These are phyloP conservation scores for Epinotia nisella DNA, from an alignment of 2,888 invertebrate species.

Conservation along the genomic window DNA sequence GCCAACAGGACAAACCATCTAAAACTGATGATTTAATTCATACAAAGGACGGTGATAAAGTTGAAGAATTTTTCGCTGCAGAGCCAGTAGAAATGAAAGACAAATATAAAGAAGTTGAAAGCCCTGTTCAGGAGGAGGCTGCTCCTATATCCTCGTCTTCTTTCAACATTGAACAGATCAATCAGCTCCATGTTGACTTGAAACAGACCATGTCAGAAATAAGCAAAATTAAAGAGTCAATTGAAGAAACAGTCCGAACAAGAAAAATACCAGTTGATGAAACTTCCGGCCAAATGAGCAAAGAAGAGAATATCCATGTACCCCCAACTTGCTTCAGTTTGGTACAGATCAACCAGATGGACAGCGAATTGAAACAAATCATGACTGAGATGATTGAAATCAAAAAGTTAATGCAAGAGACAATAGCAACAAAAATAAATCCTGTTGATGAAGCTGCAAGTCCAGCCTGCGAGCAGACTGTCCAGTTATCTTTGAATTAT, in stretches of 20 bases:
- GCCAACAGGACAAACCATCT: not conserved
- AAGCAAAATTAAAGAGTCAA: not conserved
- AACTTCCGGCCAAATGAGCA: not conserved
- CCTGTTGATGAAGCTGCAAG: not conserved
- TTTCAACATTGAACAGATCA: not conserved
- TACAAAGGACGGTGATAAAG: not conserved
- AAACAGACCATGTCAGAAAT: not conserved
- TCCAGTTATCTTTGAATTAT: conserved; percentile 1
- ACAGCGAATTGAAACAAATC: not conserved
- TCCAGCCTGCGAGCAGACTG: not conserved
- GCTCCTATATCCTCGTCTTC: not conserved
- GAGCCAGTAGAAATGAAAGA: conserved; percentile 1
- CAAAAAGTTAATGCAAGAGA: not conserved
- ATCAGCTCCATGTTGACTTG: not conserved
- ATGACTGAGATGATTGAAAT: not conserved
- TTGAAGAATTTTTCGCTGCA: not conserved
- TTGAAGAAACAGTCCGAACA: not conserved
- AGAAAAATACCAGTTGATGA: not conserved
- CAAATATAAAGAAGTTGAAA: not conserved
- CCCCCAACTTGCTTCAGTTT: not conserved
- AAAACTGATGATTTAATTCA: not conserved
- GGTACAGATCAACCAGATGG: not conserved
- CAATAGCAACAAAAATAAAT: not conserved
- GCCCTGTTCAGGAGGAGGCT: not conserved
- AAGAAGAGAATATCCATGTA: not conserved